Conservation (phyloP, 2,797 vertebrate species). For the Selene dorsalis region DNA sequence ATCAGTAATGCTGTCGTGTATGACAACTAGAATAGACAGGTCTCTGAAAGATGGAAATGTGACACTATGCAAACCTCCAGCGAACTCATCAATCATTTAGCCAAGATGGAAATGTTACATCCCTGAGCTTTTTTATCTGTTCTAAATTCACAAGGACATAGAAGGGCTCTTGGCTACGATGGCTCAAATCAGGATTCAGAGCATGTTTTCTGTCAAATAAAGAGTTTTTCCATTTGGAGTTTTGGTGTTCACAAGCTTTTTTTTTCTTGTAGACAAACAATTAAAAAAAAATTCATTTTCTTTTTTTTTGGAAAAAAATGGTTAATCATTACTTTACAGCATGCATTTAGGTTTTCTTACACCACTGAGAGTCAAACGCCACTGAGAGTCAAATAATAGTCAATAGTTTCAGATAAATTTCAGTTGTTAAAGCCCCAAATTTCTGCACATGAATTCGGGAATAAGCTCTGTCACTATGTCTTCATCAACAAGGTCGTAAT, state of each 20-base stretch:
- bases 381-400: neutral
- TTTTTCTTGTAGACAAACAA: slow-evolving; percentile 5
- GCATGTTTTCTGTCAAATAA: slow-evolving; percentile 47
- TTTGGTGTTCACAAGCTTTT: neutral
- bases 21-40: slow-evolving; percentile 80
- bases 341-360: slow-evolving; percentile 1
- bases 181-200: slow-evolving; percentile 65
- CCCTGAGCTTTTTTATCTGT: slow-evolving; percentile 63
- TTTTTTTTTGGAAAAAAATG: slow-evolving; percentile 17
- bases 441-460: neutral
- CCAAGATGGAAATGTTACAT: slow-evolving; percentile 71
- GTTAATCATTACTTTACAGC: slow-evolving; percentile 11
- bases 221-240: slow-evolving; percentile 20
- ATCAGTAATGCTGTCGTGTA: slow-evolving; percentile 67
- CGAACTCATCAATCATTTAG: slow-evolving; percentile 81
- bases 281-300: neutral
- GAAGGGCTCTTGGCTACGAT: slow-evolving; percentile 52
- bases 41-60: slow-evolving; percentile 81
- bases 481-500: no score
- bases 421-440: neutral
- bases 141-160: slow-evolving; percentile 73
- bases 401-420: neutral
- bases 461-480: no score
- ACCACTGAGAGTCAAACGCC: neutral
- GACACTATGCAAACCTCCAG: slow-evolving; percentile 74